Base-by-base conservation (phyloP, 2,797 vertebrate genomes). In the Enteromius radiatus region DNA sequence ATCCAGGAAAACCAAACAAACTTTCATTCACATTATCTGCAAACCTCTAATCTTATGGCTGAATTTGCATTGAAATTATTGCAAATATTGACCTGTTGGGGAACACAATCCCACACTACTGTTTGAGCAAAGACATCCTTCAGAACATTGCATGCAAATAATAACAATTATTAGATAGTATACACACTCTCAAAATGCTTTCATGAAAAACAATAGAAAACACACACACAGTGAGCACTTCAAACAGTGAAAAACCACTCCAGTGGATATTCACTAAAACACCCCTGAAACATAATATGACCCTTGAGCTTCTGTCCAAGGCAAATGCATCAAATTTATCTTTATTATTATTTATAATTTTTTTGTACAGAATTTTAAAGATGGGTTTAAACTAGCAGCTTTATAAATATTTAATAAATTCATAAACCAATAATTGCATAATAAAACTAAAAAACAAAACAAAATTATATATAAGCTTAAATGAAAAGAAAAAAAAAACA, bases 71-170 rank as follows among this genome's bases (percentile, higher is more conserved):
- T 31, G 19, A 67, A 43, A 54, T 82, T 76, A 82, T 76, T 82
- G 81, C 63, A 47, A n/a, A 59, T 68, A 67, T 68, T 56, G 73
- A 54, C 41, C 38, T 63, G 54, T 59, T 59, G 19, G 11, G 21
- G 12, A 14, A 71, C 28, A 54, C 86, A 79, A 69, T 49, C 81
- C 84, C 83, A 78, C 65, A 56, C 69, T 85, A 61, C 15, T 64
- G 71, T 38, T 75, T 36, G 12, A 75, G 43, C 61, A 38, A n/a
- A 45, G 1, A 76, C 71, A 69, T 68, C 43, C 47, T 54, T 76
- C 81, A 63, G 73, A 83, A 81, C 38, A 67, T 47, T 70, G 76
- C 76, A 80, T 84, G 80, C 81, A 83, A 56, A 63, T 52, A 65
- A 63, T 63, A 81, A 43, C 31, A 49, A 28, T 67, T 74, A 56